phyloP scores from a whole-genome alignment of 2,888 invertebrate species.

The Anthrax anthrax region DNA sequence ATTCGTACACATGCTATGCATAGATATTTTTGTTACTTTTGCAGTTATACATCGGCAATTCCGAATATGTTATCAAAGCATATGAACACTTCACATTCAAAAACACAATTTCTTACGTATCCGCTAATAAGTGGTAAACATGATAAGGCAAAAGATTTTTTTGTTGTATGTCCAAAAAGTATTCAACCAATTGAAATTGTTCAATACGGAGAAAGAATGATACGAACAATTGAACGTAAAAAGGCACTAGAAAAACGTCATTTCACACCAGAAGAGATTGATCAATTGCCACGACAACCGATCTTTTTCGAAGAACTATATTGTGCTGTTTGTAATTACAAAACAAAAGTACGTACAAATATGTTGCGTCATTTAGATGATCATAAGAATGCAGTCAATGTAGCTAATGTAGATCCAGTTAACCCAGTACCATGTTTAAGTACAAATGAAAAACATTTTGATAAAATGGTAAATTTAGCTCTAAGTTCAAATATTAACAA shows the following conservation, averaged over 20 bases:
- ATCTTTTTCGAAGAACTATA: conserved; percentile 45
- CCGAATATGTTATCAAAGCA: conserved; percentile 32
- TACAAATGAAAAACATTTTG: conserved; percentile 65
- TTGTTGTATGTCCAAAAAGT: conserved; percentile 34
- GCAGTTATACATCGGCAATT: conserved; percentile 32
- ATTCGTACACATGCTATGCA: conserved; percentile 43
- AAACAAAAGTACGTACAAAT: conserved; percentile 55
- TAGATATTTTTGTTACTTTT: conserved; percentile 45
- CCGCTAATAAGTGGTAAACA: conserved; percentile 35
- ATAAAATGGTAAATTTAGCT: conserved; percentile 72
- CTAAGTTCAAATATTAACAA: conserved; percentile 42
- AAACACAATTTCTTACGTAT: conserved; percentile 28
- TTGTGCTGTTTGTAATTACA: conserved; percentile 54
- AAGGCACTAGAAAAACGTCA: conserved; percentile 21
- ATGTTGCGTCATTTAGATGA: conserved; percentile 53
- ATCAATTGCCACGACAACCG: conserved; percentile 46
- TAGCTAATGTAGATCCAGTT: conserved; percentile 53
- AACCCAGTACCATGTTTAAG: conserved; percentile 72
- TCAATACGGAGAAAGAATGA: conserved; percentile 20
- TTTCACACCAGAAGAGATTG: conserved; percentile 46
- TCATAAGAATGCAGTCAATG: conserved; percentile 44
- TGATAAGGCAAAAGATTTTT: conserved; percentile 36
- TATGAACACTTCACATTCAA: conserved; percentile 39
- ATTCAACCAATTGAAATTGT: conserved; percentile 14
- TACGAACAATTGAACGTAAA: conserved; percentile 19